Conservation (phyloP, 1,140 invertebrate species). For the Ganaspis sp. region DNA sequence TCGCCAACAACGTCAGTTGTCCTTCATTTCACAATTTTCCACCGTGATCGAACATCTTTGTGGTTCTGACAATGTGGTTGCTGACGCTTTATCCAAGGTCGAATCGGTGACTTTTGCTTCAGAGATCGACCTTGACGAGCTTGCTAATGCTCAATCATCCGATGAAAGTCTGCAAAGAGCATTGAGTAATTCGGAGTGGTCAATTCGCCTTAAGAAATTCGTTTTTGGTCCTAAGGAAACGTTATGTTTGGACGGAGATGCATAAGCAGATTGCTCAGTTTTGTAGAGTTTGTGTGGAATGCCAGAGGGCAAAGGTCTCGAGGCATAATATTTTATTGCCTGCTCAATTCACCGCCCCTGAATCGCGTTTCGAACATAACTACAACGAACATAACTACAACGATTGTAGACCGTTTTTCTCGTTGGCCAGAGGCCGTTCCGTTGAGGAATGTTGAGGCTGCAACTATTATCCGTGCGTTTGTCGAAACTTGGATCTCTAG, state of each 20-base stretch:
- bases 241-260: background rate
- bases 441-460: background rate
- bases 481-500: background rate
- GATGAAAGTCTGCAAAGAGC: background rate
- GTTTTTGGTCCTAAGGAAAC: background rate
- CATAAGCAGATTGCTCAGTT: background rate
- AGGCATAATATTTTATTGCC: background rate
- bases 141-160: background rate
- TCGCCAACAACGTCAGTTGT: background rate
- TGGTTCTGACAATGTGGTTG: background rate
- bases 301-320: background rate
- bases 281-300: background rate
- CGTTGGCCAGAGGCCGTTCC: background rate
- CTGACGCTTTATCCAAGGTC: background rate
- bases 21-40: background rate
- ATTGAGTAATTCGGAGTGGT: background rate
- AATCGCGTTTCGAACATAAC: background rate
- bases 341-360: background rate
- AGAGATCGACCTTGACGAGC: background rate
- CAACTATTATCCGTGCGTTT: background rate
- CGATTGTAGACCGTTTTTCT: background rate
- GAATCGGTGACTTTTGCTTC: background rate
- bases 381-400: background rate
- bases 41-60: background rate
- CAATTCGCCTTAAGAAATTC: no score